phyloP scores from a whole-genome alignment of 2,888 invertebrate genomes.

The Drosophila meridionalis region DNA sequence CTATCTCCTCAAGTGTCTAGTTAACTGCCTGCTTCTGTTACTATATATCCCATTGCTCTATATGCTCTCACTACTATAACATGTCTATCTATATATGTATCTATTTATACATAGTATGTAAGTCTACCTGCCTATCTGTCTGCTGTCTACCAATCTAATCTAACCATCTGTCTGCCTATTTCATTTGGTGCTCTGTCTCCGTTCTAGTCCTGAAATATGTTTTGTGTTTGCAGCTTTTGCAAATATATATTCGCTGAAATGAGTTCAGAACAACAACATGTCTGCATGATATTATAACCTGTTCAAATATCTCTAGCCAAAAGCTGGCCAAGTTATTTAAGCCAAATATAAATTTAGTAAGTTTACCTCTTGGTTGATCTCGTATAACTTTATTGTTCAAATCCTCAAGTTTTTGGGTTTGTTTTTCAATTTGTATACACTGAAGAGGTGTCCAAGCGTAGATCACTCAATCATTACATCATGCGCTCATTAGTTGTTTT shows the following conservation, averaged over 20 bases:
- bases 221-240: not conserved
- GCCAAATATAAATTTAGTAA: not conserved
- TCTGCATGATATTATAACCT: not conserved
- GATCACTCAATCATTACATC: constrained; percentile 35
- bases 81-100: not conserved
- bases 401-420: too few relatives aligned
- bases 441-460: not conserved
- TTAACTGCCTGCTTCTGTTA: not conserved
- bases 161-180: not conserved
- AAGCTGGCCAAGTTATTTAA: not conserved
- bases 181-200: not conserved
- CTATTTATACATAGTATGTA: not conserved
- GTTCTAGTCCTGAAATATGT: not conserved
- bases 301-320: not conserved
- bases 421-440: not conserved
- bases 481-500: constrained; percentile 34
- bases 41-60: not conserved
- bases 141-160: not conserved
- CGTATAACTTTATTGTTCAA: not conserved
- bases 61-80: not conserved
- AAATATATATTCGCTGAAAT: not conserved
- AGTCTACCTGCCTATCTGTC: not conserved
- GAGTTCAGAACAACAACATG: too few relatives aligned
- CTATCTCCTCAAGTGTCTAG: not conserved
- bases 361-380: not conserved